These are phyloP conservation scores for Chorisops tibialis DNA, from an alignment of 2,888 invertebrate genomes.

Conservation along the genomic window DNA sequence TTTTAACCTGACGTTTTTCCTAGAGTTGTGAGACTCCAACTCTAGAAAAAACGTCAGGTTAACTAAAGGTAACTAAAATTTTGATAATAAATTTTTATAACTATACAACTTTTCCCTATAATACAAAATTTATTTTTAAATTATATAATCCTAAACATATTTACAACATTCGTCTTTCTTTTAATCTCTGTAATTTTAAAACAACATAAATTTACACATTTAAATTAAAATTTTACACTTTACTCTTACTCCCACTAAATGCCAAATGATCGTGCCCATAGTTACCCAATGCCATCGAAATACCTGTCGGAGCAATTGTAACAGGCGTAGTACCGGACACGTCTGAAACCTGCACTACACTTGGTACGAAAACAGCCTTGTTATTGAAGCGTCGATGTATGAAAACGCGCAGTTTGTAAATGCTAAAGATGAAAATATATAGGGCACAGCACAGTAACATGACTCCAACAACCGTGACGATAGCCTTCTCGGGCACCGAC, in stretches of 20 bases:
- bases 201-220: too few relatives aligned
- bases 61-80: too few relatives aligned
- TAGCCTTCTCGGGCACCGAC: constrained; percentile 58
- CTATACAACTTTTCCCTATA: too few relatives aligned
- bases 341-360: constrained; percentile 32
- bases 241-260: constrained; percentile 39
- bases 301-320: constrained; percentile 44
- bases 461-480: constrained; percentile 43
- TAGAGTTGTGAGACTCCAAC: too few relatives aligned
- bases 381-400: constrained; percentile 42
- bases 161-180: too few relatives aligned
- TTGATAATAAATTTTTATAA: too few relatives aligned
- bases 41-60: too few relatives aligned
- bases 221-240: too few relatives aligned
- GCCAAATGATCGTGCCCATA: constrained; percentile 47
- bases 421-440: constrained; percentile 44
- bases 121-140: too few relatives aligned
- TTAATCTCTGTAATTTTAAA: too few relatives aligned
- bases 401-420: constrained; percentile 46
- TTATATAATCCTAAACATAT: too few relatives aligned
- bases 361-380: constrained; percentile 42
- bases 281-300: constrained; percentile 50
- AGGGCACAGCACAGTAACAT: constrained; percentile 44
- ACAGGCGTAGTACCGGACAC: constrained; percentile 5
- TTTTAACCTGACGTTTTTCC: too few relatives aligned